These are phyloP conservation scores for Lithophane socia DNA, from an alignment of 2,888 invertebrate genomes.

Conservation along the genomic window DNA sequence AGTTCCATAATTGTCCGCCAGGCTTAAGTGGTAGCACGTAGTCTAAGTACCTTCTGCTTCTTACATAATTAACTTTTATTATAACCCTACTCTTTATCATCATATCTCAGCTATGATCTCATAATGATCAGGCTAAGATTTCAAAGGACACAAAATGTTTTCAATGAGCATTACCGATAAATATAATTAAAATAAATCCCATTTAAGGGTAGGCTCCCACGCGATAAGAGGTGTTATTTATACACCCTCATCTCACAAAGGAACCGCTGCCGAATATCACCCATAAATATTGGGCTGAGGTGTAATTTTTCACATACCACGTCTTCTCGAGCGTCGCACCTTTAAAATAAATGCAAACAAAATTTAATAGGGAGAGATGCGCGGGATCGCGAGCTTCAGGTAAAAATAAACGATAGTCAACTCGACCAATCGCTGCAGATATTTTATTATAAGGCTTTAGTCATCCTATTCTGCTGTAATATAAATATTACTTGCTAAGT, in stretches of 20 bases:
- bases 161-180: constrained; percentile 82
- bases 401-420: constrained; percentile 89
- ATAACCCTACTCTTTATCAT: constrained; percentile 27
- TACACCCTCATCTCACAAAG: constrained; percentile 90
- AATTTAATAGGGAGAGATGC: constrained; percentile 91
- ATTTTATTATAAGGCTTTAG: constrained; percentile 79
- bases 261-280: constrained; percentile 91
- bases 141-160: constrained; percentile 64
- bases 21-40: no score
- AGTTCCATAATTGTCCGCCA: no score
- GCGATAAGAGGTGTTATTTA: constrained; percentile 91
- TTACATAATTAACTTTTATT: not conserved
- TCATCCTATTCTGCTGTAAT: constrained; percentile 69
- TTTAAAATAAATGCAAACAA: constrained; percentile 91
- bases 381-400: constrained; percentile 88
- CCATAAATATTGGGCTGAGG: constrained; percentile 91
- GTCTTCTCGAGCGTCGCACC: constrained; percentile 90
- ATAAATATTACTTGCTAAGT: constrained; percentile 69
- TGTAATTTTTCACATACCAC: constrained; percentile 91
- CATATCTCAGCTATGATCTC: constrained; percentile 65
- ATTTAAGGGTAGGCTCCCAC: constrained; percentile 90
- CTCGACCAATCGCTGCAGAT: constrained; percentile 85
- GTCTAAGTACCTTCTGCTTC: not conserved
- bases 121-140: constrained; percentile 58
- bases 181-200: constrained; percentile 90